A percentile compares a stretch with the other conserved stretches of the same genome.
Conservation (phyloP, 2,113 vertebrate genomes). For the Seriola dumerili region DNA sequence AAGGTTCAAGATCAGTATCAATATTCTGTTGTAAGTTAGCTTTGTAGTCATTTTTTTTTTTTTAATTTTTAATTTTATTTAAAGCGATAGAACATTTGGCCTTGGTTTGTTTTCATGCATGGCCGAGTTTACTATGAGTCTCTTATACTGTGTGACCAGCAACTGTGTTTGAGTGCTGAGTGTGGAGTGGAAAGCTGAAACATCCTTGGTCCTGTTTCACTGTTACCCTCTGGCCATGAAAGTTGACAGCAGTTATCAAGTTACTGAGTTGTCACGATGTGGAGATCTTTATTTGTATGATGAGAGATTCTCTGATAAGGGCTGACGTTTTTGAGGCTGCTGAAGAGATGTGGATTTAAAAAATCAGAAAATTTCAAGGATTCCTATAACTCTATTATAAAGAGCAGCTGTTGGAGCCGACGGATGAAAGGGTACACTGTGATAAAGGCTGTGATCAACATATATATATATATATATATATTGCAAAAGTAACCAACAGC, state of each 20-base stretch:
- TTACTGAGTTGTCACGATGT: conserved; percentile 3
- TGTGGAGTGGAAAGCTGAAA: conserved; percentile 12
- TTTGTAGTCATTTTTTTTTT: neutral
- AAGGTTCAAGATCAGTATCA: neutral
- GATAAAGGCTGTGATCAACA: neutral
- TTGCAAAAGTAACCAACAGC: neutral
- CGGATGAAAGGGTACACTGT: neutral
- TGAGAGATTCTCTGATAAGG: conserved; percentile 7
- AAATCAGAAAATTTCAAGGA: neutral
- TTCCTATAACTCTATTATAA: neutral
- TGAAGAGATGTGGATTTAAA: neutral
- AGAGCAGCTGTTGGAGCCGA: neutral
- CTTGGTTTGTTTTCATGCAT: conserved; percentile 2
- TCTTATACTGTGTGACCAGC: neutral
- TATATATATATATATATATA: too few species aligned
- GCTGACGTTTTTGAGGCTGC: neutral
- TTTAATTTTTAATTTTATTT: neutral
- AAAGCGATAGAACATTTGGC: conserved; percentile 11
- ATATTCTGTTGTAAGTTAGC: neutral
- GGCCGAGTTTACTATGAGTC: neutral
- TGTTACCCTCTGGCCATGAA: conserved; percentile 33
- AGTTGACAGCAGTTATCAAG: conserved; percentile 17
- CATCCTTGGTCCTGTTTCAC: conserved; percentile 43
- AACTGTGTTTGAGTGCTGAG: conserved; percentile 4
- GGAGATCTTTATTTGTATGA: conserved; percentile 41